Conservation (phyloP, 2,113 vertebrate species). For the Mustelus asterias region DNA sequence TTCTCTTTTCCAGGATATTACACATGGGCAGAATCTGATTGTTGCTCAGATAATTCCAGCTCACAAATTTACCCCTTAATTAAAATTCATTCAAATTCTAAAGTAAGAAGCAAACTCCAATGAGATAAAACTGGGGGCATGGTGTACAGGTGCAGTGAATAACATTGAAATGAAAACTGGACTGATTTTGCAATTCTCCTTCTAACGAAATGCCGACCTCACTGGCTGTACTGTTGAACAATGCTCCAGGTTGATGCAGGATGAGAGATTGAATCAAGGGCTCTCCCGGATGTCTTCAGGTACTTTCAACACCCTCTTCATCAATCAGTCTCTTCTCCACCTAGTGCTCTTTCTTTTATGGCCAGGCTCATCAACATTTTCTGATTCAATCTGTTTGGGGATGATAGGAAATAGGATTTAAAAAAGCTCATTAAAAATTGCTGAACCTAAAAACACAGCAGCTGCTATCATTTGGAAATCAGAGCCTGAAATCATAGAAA, state of each 20-base stretch:
- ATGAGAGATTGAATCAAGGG: background rate
- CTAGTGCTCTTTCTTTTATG: background rate
- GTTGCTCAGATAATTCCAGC: background rate
- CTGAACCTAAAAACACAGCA: background rate
- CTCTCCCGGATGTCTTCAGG: background rate
- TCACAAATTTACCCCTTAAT: background rate
- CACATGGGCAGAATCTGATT: no score
- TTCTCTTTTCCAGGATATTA: no score
- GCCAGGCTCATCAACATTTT: background rate
- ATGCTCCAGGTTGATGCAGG: background rate
- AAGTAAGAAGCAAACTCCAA: background rate
- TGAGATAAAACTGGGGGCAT: background rate
- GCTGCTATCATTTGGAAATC: background rate
- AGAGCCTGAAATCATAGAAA: no score
- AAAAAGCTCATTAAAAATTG: background rate
- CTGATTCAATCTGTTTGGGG: background rate
- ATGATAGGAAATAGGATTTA: background rate
- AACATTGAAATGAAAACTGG: background rate
- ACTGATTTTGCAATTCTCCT: background rate
- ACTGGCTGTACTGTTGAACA: background rate
- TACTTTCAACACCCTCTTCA: background rate
- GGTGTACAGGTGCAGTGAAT: background rate
- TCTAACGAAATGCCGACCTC: background rate
- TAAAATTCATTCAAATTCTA: background rate
- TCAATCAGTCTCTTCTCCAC: background rate